Evolutionary conservation across 1,140 invertebrate species (phyloP).

Genomic region (Zaprionus tsacasi): DNA sequence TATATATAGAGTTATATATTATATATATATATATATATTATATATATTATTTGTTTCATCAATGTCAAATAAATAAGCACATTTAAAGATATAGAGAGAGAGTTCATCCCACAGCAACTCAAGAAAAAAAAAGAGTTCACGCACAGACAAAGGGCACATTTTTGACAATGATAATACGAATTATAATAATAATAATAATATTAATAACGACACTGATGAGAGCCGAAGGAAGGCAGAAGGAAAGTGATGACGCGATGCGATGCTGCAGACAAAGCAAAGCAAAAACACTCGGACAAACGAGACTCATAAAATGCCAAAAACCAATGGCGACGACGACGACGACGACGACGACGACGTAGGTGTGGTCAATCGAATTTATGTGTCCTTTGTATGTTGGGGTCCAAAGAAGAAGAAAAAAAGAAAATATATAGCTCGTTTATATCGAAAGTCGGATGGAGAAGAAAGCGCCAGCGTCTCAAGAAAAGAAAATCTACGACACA

Average conservation of each 20-base stretch:
- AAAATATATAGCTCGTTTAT: conserved; percentile 17
- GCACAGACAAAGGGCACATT: conserved; percentile 59
- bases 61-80: conserved; percentile 72
- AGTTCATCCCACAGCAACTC: background rate
- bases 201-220: conserved; percentile 25
- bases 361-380: conserved; percentile 48
- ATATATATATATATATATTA: background rate
- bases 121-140: background rate
- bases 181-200: conserved; percentile 16
- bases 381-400: conserved; percentile 47
- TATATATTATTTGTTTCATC: conserved; percentile 63
- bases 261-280: conserved; percentile 54
- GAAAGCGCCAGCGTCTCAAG: conserved; percentile 6
- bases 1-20: too few species aligned
- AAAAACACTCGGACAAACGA: conserved; percentile 22
- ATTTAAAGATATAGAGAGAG: conserved; percentile 58
- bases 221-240: conserved; percentile 27
- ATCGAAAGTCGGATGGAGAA: conserved; percentile 25
- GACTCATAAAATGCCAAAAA: conserved; percentile 69
- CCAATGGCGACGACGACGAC: conserved; percentile 14
- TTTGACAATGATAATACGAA: conserved; percentile 35
- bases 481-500: conserved; percentile 18
- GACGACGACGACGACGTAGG: conserved; percentile 22
- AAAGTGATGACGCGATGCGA: conserved; percentile 26
- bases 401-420: conserved; percentile 6